A percentile compares a stretch with the other conserved stretches of the same genome.
Conservation (phyloP, 2,888 invertebrate species). For the Trissolcus japonicus region DNA sequence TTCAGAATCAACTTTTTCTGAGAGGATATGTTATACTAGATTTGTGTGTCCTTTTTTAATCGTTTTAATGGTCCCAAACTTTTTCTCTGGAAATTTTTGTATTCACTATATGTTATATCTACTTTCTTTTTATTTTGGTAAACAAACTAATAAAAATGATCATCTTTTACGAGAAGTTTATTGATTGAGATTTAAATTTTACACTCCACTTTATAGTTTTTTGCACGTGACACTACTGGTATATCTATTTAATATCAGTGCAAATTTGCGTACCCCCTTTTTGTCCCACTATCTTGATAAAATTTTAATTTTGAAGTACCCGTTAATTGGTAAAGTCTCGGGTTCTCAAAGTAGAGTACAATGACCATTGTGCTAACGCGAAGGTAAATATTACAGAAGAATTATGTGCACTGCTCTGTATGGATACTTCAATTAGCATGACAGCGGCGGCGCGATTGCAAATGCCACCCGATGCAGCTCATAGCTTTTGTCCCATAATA, state of each 20-base stretch:
- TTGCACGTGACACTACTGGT: too few species aligned
- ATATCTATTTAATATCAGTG: not conserved
- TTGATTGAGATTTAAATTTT: too few species aligned
- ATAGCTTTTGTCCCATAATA: conserved; percentile 19
- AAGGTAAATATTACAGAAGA: conserved; percentile 29
- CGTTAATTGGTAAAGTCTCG: conserved; percentile 34
- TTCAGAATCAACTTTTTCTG: too few species aligned
- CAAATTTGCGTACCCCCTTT: conserved; percentile 20
- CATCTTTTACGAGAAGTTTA: too few species aligned
- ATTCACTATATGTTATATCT: too few species aligned
- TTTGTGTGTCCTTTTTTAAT: too few species aligned
- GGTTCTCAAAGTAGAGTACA: conserved; percentile 22
- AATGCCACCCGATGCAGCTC: conserved; percentile 35
- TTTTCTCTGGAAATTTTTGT: too few species aligned
- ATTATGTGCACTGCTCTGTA: conserved; percentile 19
- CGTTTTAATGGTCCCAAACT: too few species aligned
- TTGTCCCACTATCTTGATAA: conserved; percentile 17
- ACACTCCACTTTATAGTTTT: too few species aligned
- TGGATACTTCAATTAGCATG: conserved; percentile 44
- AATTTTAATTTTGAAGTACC: conserved; percentile 23
- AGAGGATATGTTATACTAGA: too few species aligned
- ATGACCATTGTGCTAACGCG: conserved; percentile 33
- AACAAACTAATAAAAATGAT: too few species aligned
- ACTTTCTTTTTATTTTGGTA: too few species aligned
- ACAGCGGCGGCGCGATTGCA: conserved; percentile 1